phyloP scores from a whole-genome alignment of 2,888 invertebrate genomes.

The Agonum fuliginosum region DNA sequence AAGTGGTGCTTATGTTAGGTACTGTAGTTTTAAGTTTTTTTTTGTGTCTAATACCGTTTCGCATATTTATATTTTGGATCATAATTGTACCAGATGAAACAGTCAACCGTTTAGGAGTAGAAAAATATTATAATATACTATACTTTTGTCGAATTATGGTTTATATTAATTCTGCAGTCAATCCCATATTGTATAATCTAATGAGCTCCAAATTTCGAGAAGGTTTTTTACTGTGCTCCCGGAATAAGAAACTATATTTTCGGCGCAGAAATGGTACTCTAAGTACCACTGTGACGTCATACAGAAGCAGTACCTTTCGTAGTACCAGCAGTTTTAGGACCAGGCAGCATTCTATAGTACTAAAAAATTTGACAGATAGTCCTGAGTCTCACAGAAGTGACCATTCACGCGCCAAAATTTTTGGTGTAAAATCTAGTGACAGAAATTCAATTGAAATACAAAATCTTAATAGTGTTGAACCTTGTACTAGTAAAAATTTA shows the following conservation, averaged over 20 bases:
- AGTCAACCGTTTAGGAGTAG: slow-evolving; percentile 81
- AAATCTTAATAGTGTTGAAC: not conserved
- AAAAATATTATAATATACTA: slow-evolving; percentile 87
- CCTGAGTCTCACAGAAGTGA: slow-evolving; percentile 78
- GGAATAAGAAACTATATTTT: slow-evolving; percentile 74
- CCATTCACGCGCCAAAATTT: slow-evolving; percentile 65
- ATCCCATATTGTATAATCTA: slow-evolving; percentile 93
- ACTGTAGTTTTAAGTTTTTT: slow-evolving; percentile 93
- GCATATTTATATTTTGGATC: slow-evolving; percentile 88
- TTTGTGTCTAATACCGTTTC: slow-evolving; percentile 90
- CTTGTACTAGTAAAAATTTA: not conserved
- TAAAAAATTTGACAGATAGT: slow-evolving; percentile 69
- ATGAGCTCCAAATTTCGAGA: slow-evolving; percentile 93
- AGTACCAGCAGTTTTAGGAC: slow-evolving; percentile 71
- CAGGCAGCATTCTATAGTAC: slow-evolving; percentile 60
- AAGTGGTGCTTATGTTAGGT: slow-evolving; percentile 91
- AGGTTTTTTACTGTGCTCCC: slow-evolving; percentile 83
- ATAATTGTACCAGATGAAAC: slow-evolving; percentile 84
- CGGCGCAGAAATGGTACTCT: slow-evolving; percentile 75
- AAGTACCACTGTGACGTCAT: slow-evolving; percentile 75
- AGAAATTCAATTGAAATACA: slow-evolving; percentile 36
- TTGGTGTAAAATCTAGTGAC: slow-evolving; percentile 1
- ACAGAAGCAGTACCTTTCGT: slow-evolving; percentile 69
- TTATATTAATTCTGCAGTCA: slow-evolving; percentile 92
- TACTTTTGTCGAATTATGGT: slow-evolving; percentile 91